Conservation (phyloP, 2,113 vertebrate species). For the Gallinago paraguaiae region DNA sequence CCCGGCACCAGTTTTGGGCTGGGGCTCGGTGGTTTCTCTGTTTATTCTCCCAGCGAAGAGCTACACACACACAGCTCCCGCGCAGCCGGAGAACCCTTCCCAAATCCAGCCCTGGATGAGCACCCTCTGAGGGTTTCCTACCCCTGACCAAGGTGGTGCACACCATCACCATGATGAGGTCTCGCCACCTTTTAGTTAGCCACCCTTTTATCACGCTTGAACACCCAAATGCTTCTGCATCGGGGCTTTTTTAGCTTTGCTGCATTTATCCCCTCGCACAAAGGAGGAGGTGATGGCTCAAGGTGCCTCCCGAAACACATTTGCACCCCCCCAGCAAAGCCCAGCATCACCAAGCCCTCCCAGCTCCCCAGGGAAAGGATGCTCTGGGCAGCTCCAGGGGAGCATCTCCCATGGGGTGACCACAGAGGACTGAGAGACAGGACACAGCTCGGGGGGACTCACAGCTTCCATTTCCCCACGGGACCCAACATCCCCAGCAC, state of each 20-base stretch:
- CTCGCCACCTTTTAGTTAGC: no score
- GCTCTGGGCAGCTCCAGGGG: neutral
- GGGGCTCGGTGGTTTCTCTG: neutral
- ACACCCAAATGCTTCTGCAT: rapidly evolving
- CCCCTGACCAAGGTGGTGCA: rapidly evolving
- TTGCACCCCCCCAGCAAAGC: neutral
- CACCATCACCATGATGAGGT: no score
- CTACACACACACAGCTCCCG: neutral
- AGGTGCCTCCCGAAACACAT: neutral
- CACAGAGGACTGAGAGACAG: neutral
- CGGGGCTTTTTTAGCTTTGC: rapidly evolving
- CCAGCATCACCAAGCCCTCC: rapidly evolving
- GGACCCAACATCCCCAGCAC: rapidly evolving
- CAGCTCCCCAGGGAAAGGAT: neutral
- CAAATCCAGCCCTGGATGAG: neutral
- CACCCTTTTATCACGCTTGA: rapidly evolving
- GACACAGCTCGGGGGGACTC: rapidly evolving
- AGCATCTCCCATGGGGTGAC: neutral
- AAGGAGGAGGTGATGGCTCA: rapidly evolving
- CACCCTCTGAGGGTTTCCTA: neutral
- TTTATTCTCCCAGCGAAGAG: neutral
- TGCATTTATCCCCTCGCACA: neutral
- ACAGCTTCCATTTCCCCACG: neutral
- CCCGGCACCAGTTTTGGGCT: neutral
- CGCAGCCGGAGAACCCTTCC: neutral